A percentile compares a stretch with the other conserved stretches of the same genome.
Evolutionary conservation across 2,113 vertebrate genomes (phyloP).

Genomic region (Odontophorus gujanensis): DNA sequence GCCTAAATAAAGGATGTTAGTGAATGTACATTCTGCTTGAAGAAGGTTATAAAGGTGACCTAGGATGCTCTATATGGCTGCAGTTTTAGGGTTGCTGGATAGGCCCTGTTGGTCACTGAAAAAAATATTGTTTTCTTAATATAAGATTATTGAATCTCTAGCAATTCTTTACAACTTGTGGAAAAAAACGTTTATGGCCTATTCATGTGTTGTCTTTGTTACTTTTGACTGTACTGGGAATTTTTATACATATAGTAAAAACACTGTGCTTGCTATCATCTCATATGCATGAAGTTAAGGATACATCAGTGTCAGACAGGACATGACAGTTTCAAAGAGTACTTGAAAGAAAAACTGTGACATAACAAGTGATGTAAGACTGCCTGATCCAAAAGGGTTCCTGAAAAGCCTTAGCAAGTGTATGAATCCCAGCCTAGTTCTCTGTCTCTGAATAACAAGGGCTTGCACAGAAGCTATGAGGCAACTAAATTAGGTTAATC

Average conservation of each 20-base stretch:
- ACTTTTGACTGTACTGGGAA: background rate
- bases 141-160: background rate
- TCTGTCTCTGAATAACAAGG: background rate
- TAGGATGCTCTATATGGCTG: background rate
- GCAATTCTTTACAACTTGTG: background rate
- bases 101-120: background rate
- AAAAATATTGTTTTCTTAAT: background rate
- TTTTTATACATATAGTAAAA: background rate
- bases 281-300: background rate
- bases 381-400: background rate
- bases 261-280: background rate
- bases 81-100: background rate
- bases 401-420: background rate
- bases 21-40: background rate
- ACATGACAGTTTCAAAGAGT: background rate
- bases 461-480: background rate
- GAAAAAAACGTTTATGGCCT: rapidly evolving
- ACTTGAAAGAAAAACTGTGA: constrained; percentile 6
- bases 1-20: background rate
- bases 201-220: background rate
- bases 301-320: background rate
- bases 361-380: background rate
- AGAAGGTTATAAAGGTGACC: background rate
- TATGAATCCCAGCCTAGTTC: background rate
- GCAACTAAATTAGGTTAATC: background rate